Evolutionary conservation across 2,888 invertebrate species (phyloP), one percentile per base, ranked within the genome.

Genomic region (Chloroclystis v-ata): DNA sequence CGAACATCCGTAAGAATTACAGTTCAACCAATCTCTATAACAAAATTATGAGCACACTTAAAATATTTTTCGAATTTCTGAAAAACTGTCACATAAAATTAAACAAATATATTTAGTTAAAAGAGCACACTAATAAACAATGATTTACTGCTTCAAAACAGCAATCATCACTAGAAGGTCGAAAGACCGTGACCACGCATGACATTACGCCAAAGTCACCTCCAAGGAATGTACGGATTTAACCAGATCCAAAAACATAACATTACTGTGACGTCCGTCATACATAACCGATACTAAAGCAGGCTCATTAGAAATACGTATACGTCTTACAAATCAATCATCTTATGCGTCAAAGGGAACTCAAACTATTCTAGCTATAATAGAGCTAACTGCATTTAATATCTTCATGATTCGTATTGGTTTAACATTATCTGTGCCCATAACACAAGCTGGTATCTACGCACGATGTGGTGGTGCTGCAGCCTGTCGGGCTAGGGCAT

Each of bases 121-220:
- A 33, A 33, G n/a, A 10, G 1, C 14, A 33, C 10, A 20, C 20
- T 2, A 11, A 25, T 25, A 29, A 39, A 39, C 29, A 11, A n/a
- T 28, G 6, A 25, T 48, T 38, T 30, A 28, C 41, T 41, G 26
- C 37, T 25, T 41, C 54, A 49, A 58, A 47, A 47, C 13, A 48
- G 13, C 28, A 39, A 9, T 24, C 29, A 28, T 28, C 26, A 29
- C 20, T 5, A 44, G 40, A 65, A 67, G 62, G 57, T 49, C 38
- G 42, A 49, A 44, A 64, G 65, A 57, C 59, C 57, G 66, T 63
- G 67, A 58, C 59, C 57, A 67, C 56, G 77, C 75, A 65, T 78
- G 81, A 80, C 78, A 75, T 75, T 78, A 66, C 69, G 46, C 43
- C 45, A 56, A 53, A 48, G 59, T 63, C 61, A 60, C 56, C 61